A percentile compares a stretch with the other conserved stretches of the same genome.
phyloP scores from a whole-genome alignment of 2,797 vertebrate species.

The Gorsachius magnificus region DNA sequence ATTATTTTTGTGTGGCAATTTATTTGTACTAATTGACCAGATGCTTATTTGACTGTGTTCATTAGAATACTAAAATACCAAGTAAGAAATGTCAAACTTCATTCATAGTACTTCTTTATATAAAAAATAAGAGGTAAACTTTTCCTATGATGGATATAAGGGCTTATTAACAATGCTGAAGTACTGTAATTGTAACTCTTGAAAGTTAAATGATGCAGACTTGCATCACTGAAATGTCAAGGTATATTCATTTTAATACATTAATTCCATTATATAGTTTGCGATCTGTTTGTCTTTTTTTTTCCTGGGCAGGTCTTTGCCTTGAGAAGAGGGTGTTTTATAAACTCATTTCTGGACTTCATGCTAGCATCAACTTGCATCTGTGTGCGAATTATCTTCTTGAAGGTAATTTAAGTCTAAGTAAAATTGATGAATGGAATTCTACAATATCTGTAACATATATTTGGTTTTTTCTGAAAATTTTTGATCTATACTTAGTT shows the following conservation, averaged over 20 bases:
- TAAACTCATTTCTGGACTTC: slow-evolving; percentile 94
- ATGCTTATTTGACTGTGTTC: neutral
- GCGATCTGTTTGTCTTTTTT: neutral
- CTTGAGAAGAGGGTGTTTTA: slow-evolving; percentile 97
- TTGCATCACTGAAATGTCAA: neutral
- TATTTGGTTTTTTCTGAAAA: neutral
- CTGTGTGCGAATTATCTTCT: slow-evolving; percentile 89
- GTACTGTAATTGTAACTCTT: neutral
- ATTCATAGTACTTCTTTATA: neutral
- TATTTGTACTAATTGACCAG: neutral
- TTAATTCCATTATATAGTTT: neutral
- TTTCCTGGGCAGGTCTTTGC: slow-evolving; percentile 82
- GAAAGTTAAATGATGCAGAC: neutral
- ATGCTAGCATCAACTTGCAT: slow-evolving; percentile 96
- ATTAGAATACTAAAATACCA: neutral
- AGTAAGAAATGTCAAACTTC: neutral
- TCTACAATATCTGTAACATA: neutral
- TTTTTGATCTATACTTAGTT: neutral
- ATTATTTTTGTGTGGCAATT: neutral
- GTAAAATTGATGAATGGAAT: neutral
- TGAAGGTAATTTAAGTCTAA: slow-evolving; percentile 80
- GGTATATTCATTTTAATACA: neutral
- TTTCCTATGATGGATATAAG: neutral
- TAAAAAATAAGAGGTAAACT: neutral
- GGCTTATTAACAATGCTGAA: neutral